These are phyloP conservation scores for Plecturocebus donacophilus DNA, from an alignment of 2,113 vertebrate species.

Conservation along the genomic window DNA sequence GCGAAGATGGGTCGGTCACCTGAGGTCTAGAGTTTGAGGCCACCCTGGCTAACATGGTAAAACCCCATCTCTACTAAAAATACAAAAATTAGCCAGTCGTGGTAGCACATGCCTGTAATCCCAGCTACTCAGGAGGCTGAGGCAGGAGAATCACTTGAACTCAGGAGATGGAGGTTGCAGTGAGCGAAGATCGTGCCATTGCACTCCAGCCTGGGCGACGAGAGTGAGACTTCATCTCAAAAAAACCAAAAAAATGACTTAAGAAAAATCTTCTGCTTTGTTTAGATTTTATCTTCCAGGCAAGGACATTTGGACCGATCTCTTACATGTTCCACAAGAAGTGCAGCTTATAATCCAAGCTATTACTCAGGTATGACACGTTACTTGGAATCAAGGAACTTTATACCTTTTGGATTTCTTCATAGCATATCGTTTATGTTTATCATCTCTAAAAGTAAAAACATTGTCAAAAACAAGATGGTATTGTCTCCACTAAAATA, in stretches of 20 bases:
- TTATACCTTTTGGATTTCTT: background rate
- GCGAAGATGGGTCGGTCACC: too few species aligned
- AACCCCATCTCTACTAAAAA: too few species aligned
- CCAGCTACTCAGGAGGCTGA: too few species aligned
- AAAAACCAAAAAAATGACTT: background rate
- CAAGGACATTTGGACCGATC: conserved; percentile 73
- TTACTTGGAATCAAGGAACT: conserved; percentile 51
- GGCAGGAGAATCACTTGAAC: too few species aligned
- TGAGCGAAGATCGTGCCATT: too few species aligned
- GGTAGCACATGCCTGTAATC: too few species aligned
- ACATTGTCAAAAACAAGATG: conserved; percentile 47
- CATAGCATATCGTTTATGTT: conserved; percentile 12
- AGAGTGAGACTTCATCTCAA: too few species aligned
- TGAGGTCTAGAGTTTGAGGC: too few species aligned
- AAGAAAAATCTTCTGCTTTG: conserved; percentile 62
- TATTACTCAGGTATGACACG: conserved; percentile 85
- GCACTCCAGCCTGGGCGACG: too few species aligned
- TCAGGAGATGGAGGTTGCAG: too few species aligned
- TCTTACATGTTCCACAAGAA: conserved; percentile 87
- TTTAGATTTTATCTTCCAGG: conserved; percentile 85
- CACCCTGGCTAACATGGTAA: too few species aligned
- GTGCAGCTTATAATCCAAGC: conserved; percentile 84
- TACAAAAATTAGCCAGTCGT: too few species aligned
- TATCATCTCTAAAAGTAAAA: conserved; percentile 52
- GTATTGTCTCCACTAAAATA: conserved; percentile 38